A percentile compares a stretch with the other conserved stretches of the same genome.
Conservation (phyloP, 2,888 invertebrate species). For the Brachypalpus laphriformis region DNA sequence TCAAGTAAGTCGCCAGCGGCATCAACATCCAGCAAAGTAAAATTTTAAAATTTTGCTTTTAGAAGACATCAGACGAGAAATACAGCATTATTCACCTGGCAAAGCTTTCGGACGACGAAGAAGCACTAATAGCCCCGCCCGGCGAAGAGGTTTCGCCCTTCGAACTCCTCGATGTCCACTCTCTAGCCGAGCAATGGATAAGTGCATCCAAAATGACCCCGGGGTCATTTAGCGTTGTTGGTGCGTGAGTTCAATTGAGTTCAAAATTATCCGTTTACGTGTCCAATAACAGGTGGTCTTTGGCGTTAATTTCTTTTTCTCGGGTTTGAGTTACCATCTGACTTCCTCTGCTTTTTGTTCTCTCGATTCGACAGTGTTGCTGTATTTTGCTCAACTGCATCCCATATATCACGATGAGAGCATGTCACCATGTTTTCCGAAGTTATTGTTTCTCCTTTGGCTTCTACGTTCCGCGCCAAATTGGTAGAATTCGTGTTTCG, state of each 20-base stretch:
- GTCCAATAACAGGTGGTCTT: too few species aligned
- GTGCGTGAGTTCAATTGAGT: constrained; percentile 80
- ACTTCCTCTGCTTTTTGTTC: too few species aligned
- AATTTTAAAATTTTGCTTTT: constrained; percentile 12
- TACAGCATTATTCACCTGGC: constrained; percentile 92
- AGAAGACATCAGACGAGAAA: constrained; percentile 85
- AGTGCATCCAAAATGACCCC: constrained; percentile 95
- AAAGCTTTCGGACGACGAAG: constrained; percentile 86
- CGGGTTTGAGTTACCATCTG: too few species aligned
- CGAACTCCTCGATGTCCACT: constrained; percentile 78
- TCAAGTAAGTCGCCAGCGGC: constrained; percentile 85
- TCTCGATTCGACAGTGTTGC: too few species aligned
- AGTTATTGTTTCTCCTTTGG: too few species aligned
- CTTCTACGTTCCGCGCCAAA: too few species aligned
- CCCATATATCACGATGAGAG: too few species aligned
- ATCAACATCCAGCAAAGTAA: not conserved
- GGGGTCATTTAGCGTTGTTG: constrained; percentile 94
- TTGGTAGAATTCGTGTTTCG: too few species aligned
- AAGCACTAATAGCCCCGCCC: constrained; percentile 11
- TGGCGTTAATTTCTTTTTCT: too few species aligned
- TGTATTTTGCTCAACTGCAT: too few species aligned
- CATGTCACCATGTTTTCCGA: too few species aligned
- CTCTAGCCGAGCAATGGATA: constrained; percentile 87
- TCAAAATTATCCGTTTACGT: too few species aligned
- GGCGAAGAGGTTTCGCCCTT: constrained; percentile 68